Conservation (phyloP, 2,113 vertebrate genomes). For the Meleagris gallopavo region DNA sequence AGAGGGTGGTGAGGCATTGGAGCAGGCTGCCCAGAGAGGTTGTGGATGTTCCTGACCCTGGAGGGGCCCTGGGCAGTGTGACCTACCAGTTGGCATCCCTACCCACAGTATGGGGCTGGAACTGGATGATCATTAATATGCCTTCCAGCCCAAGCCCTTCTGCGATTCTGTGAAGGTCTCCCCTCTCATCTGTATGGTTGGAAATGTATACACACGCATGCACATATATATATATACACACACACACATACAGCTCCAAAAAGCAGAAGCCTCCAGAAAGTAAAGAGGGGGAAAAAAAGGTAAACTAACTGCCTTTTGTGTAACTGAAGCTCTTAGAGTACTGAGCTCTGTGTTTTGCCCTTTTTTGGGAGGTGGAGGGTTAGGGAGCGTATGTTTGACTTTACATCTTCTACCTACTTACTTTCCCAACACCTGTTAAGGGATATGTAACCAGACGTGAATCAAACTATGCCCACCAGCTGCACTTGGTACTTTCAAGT, state of each 20-base stretch:
- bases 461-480: not conserved
- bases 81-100: not conserved
- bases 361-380: not conserved
- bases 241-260: not conserved
- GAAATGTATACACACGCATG: not conserved
- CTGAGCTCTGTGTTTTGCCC: not conserved
- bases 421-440: not conserved
- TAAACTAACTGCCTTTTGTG: not conserved
- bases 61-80: not conserved
- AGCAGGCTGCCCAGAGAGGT: not conserved
- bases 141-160: not conserved
- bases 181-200: not conserved
- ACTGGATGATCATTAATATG: not conserved
- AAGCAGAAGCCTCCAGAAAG: not conserved
- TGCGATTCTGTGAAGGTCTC: not conserved
- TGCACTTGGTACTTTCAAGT: not conserved
- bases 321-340: not conserved
- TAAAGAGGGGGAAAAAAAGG: not conserved
- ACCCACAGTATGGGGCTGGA: not conserved
- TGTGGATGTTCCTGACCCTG: not conserved
- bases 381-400: not conserved
- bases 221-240: not conserved
- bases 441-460: not conserved
- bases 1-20: not conserved
- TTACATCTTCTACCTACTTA: not conserved